These are phyloP conservation scores for Acipenser oxyrinchus DNA, from an alignment of 2,797 vertebrate genomes.

Conservation along the genomic window DNA sequence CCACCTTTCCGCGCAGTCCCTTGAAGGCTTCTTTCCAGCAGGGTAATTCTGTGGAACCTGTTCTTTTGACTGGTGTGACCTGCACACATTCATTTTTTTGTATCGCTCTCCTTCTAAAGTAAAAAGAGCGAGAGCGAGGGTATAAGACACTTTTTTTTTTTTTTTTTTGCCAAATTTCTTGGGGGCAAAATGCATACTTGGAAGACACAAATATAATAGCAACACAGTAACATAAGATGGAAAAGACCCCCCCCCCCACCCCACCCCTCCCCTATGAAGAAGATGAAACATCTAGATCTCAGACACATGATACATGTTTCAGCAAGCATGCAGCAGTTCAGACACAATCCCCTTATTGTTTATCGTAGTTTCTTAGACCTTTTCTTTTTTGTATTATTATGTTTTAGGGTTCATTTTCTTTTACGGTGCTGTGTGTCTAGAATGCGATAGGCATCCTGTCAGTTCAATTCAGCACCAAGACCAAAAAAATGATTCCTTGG, in stretches of 20 bases:
- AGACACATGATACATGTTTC: conserved; percentile 49
- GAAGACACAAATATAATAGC: conserved; percentile 52
- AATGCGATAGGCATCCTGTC: not conserved
- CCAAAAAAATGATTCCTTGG: too few species aligned
- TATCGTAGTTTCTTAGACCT: conserved; percentile 22
- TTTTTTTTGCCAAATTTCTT: conserved; percentile 59
- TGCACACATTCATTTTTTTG: conserved; percentile 33
- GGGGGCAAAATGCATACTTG: conserved; percentile 62
- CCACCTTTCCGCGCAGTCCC: conserved; percentile 22
- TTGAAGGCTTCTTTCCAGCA: conserved; percentile 36
- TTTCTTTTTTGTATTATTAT: conserved; percentile 27
- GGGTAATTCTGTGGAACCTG: conserved; percentile 73
- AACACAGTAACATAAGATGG: conserved; percentile 58
- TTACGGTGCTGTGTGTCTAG: conserved; percentile 24
- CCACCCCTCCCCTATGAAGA: conserved; percentile 46
- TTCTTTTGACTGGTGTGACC: conserved; percentile 60
- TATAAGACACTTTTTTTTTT: conserved; percentile 43
- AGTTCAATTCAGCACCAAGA: too few species aligned
- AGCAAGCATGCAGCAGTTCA: conserved; percentile 44
- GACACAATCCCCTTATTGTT: conserved; percentile 57
- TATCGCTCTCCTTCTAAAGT: conserved; percentile 7
- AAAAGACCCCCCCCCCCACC: conserved; percentile 26
- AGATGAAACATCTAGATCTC: conserved; percentile 45
- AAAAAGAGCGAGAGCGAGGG: conserved; percentile 23
- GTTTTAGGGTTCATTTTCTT: conserved; percentile 27